Evolutionary conservation across 2,888 invertebrate species (phyloP), one percentile per base, ranked within the genome.

Genomic region (Catocala sponsa): DNA sequence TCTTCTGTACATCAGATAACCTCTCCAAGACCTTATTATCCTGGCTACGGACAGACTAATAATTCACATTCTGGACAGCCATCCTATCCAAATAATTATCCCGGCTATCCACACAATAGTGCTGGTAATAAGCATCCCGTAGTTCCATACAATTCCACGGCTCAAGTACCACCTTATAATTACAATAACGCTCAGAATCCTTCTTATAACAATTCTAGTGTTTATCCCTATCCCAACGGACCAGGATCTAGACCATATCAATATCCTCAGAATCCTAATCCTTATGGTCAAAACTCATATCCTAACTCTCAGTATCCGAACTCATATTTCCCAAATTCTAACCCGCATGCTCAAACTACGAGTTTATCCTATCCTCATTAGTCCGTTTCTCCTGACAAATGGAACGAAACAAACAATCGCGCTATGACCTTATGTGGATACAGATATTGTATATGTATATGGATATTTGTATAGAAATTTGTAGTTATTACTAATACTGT

Each of bases 351-450:
- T 15, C 63, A 65, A 41, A 72, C 54, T 53, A 68, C 52, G 32
- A 74, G 72, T 50, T 63, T 65, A 46, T 74, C 68, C 48, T 72
- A 80, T 54, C 59, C 74, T 41, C 72, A 68, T 54, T 38, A 61
- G 11, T 50, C 47, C 10, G 9, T n/a, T 13, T 12, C 25, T 1
- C n/a, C 15, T 13, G 10, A n/a, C 32, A 5, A 25, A 9, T 43
- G 15, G 10, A 15, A 13, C 10, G 15, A 11, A 52, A 25, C 13
- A 11, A 38, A 6, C 13, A 6, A n/a, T 0, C 10, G 25, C 25
- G 4, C 25, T 25, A 25, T 25, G 25, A 25, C 25, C 4, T 25
- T 25, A 25, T 25, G 25, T 25, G 25, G 25, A 25, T 25, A 25
- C 25, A 25, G 25, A 25, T 25, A n/a, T n/a, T n/a, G n/a, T n/a